phyloP scores from a whole-genome alignment of 2,888 invertebrate species.

The Omphaloscelis lunosa region DNA sequence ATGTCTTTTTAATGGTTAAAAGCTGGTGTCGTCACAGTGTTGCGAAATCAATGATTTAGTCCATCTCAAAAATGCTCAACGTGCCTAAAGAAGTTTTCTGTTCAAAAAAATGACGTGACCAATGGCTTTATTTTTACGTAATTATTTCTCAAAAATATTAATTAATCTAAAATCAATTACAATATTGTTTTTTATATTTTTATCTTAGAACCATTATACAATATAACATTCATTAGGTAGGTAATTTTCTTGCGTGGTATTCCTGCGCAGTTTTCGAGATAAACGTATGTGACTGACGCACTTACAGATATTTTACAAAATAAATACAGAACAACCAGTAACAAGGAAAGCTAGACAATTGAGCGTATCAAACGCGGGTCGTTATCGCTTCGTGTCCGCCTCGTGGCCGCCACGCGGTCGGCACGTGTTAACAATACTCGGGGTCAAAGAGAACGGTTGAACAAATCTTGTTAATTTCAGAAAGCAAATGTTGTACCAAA shows the following conservation, averaged over 20 bases:
- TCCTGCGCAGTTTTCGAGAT: neutral
- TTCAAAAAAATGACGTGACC: too few relatives aligned
- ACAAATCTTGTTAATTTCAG: conserved; percentile 36
- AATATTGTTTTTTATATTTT: too few relatives aligned
- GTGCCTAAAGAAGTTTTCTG: too few relatives aligned
- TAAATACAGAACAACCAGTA: neutral
- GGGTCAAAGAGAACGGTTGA: conserved; percentile 18
- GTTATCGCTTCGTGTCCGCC: conserved; percentile 56
- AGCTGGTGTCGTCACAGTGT: too few relatives aligned
- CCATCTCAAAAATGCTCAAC: too few relatives aligned
- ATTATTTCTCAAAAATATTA: too few relatives aligned
- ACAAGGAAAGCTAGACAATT: conserved; percentile 45
- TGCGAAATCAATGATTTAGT: too few relatives aligned
- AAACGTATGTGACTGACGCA: neutral
- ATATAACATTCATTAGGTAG: too few relatives aligned
- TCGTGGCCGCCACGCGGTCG: conserved; percentile 26
- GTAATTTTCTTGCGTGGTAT: neutral
- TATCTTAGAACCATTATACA: too few relatives aligned
- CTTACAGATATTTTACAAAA: neutral
- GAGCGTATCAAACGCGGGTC: conserved; percentile 54
- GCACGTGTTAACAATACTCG: conserved; percentile 24
- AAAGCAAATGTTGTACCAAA: conserved; percentile 13
- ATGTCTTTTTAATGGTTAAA: too few relatives aligned
- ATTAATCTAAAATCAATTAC: too few relatives aligned
- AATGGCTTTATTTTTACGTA: too few relatives aligned